These are phyloP conservation scores for Apamea crenata DNA, from an alignment of 2,888 invertebrate genomes.

Conservation along the genomic window DNA sequence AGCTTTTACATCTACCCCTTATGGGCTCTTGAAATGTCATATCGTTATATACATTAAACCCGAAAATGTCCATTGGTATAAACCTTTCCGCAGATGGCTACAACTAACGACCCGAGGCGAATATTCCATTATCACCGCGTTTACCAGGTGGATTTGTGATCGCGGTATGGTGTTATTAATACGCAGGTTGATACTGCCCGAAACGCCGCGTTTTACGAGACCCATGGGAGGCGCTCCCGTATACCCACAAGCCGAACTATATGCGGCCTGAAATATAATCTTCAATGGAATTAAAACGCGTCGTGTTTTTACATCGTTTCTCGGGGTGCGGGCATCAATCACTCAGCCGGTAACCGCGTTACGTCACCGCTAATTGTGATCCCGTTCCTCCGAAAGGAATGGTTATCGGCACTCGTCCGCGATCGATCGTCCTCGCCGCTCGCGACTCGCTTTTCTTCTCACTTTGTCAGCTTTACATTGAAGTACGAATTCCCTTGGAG, in stretches of 20 bases:
- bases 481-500: slow-evolving; percentile 77
- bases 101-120: slow-evolving; percentile 48
- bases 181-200: slow-evolving; percentile 35
- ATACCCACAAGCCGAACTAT: slow-evolving; percentile 12
- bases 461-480: slow-evolving; percentile 78
- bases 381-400: slow-evolving; percentile 72
- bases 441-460: slow-evolving; percentile 73
- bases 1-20: slow-evolving; percentile 8
- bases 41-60: slow-evolving; percentile 46
- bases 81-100: slow-evolving; percentile 49
- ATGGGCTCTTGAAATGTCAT: slow-evolving; percentile 30
- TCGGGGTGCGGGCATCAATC: slow-evolving; percentile 72
- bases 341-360: slow-evolving; percentile 80
- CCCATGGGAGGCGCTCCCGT: slow-evolving; percentile 31
- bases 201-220: slow-evolving; percentile 45
- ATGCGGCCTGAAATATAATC: slow-evolving; percentile 34
- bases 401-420: slow-evolving; percentile 74
- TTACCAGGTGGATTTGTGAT: slow-evolving; percentile 47
- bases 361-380: slow-evolving; percentile 85
- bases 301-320: slow-evolving; percentile 57
- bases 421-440: slow-evolving; percentile 76
- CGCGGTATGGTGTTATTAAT: slow-evolving; percentile 52
- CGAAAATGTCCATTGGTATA: slow-evolving; percentile 46
- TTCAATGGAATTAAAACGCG: slow-evolving; percentile 50
- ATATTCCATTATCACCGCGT: slow-evolving; percentile 55